Conservation (phyloP, 2,113 vertebrate species). For the Oxyura jamaicensis region DNA sequence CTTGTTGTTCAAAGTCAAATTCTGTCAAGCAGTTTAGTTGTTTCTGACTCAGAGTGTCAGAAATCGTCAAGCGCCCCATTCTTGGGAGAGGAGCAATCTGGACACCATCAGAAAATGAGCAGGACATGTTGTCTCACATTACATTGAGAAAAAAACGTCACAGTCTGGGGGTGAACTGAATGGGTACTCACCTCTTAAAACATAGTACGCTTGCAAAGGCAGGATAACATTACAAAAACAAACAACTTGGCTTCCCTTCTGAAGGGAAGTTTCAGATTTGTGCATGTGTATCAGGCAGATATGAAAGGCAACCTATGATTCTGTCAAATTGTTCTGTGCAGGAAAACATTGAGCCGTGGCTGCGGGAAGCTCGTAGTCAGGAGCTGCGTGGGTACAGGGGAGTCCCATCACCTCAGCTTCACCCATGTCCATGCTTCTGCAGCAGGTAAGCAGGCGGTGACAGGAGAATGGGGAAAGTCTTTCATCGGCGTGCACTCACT, state of each 20-base stretch:
- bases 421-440: background rate
- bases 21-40: background rate
- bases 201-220: background rate
- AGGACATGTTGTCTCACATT: background rate
- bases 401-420: background rate
- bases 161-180: background rate
- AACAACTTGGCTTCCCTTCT: background rate
- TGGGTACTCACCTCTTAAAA: background rate
- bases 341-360: background rate
- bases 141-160: background rate
- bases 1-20: constrained; percentile 28
- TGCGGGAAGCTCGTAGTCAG: fast-evolving
- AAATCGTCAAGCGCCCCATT: background rate
- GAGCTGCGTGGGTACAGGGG: background rate
- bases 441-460: background rate
- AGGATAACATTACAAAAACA: background rate
- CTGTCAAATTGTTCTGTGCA: background rate
- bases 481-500: fast-evolving
- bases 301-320: background rate
- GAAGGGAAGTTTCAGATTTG: background rate
- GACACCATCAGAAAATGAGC: background rate
- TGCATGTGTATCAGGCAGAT: background rate
- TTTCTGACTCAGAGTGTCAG: constrained; percentile 43
- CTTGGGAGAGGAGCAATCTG: background rate
- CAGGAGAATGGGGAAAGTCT: background rate